phyloP scores from a whole-genome alignment of 37 sponge, comb jelly and placozoan genomes.

The Aphrocallistes beatrix region DNA sequence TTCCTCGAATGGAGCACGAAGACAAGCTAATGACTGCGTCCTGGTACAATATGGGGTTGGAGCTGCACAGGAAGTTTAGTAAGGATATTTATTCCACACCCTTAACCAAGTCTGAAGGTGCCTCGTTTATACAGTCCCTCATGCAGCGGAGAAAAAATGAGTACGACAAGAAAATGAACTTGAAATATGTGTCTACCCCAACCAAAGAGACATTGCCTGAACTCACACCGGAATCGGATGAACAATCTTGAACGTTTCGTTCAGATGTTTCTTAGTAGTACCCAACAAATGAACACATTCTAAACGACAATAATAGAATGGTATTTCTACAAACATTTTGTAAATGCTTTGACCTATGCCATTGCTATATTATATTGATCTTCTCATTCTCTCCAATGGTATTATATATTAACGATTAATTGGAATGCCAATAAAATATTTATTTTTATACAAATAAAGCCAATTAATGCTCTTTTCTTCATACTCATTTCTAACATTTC shows the following conservation, averaged over 20 bases:
- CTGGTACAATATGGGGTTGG: not conserved
- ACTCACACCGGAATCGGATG: not conserved
- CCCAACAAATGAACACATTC: not conserved
- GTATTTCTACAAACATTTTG: slow-evolving; percentile 10
- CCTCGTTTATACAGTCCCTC: no score
- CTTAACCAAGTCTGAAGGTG: no score
- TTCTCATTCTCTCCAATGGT: not conserved
- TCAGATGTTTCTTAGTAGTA: not conserved
- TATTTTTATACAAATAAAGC: no score
- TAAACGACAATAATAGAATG: not conserved
- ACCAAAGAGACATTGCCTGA: not conserved
- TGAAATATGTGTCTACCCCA: slow-evolving; percentile 1
- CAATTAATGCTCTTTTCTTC: no score
- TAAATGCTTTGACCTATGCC: slow-evolving; percentile 7
- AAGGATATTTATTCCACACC: not conserved
- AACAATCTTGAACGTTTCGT: not conserved
- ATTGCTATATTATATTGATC: not conserved
- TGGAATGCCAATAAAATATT: no score
- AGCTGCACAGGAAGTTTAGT: not conserved
- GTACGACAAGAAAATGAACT: no score
- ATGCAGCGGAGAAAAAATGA: no score
- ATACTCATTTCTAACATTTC: no score
- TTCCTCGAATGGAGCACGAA: not conserved
- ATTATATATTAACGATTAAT: no score
- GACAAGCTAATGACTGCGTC: not conserved